A percentile compares a stretch with the other conserved stretches of the same genome.
phyloP scores from a whole-genome alignment of 2,888 invertebrate species.

The Melanophora roralis region DNA sequence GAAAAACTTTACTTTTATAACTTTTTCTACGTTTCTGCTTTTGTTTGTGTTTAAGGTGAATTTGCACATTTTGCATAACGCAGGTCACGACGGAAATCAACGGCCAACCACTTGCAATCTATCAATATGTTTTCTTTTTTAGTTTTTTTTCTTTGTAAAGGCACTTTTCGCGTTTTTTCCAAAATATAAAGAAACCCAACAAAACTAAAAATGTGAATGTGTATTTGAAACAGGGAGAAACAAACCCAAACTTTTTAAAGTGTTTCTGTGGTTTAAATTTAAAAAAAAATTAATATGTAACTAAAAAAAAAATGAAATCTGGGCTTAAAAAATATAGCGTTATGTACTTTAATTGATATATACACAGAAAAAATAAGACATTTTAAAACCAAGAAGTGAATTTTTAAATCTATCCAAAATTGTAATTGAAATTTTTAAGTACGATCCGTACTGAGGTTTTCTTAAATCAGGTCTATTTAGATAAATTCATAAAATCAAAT shows the following conservation, averaged over 20 bases:
- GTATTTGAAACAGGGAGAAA: slow-evolving; percentile 8
- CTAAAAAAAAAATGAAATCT: too few species aligned
- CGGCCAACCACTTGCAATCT: slow-evolving; percentile 74
- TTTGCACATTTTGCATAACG: slow-evolving; percentile 74
- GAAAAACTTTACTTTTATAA: slow-evolving; percentile 1
- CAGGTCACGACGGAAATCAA: slow-evolving; percentile 75
- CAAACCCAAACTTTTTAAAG: slow-evolving; percentile 18
- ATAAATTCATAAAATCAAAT: too few species aligned
- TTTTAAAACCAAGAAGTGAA: too few species aligned
- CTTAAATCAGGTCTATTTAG: too few species aligned
- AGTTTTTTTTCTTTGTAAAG: slow-evolving; percentile 15
- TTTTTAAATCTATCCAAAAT: too few species aligned
- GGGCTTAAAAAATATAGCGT: too few species aligned
- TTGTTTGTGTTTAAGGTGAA: slow-evolving; percentile 47
- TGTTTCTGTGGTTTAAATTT: slow-evolving; percentile 22
- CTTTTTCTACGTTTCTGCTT: background rate
- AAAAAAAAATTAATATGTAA: too few species aligned
- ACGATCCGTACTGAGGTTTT: too few species aligned
- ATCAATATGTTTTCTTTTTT: slow-evolving; percentile 71
- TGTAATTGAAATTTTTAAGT: too few species aligned
- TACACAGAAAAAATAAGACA: too few species aligned
- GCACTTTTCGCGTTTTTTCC: slow-evolving; percentile 32
- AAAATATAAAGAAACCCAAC: background rate
- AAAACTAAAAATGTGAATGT: slow-evolving; percentile 20
- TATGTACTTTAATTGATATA: too few species aligned